These are phyloP conservation scores for Phycodurus eques DNA, from an alignment of 2,113 vertebrate species.

Conservation along the genomic window DNA sequence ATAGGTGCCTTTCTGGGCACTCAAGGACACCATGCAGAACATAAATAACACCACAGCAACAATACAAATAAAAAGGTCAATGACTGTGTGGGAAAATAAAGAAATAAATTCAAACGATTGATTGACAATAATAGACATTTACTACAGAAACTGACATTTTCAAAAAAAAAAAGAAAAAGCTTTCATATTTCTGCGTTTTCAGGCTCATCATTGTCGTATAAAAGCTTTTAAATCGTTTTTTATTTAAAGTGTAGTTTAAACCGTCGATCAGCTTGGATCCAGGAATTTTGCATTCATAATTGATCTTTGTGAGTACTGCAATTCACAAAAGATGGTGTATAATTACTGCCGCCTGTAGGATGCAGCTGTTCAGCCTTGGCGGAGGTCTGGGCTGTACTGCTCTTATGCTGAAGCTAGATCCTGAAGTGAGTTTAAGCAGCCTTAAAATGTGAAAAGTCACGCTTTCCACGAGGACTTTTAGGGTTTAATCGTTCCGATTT, in stretches of 20 bases:
- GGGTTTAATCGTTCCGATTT: conserved; percentile 44
- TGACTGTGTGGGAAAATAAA: too few species aligned
- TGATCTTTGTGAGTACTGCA: neutral
- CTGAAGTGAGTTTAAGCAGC: conserved; percentile 12
- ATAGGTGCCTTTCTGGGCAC: too few species aligned
- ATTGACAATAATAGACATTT: too few species aligned
- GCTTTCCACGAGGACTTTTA: conserved; percentile 33
- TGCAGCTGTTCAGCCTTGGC: neutral
- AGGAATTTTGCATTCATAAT: neutral
- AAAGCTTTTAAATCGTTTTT: too few species aligned
- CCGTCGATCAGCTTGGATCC: neutral
- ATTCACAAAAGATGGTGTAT: neutral
- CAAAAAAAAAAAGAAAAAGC: too few species aligned
- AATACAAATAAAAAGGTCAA: too few species aligned
- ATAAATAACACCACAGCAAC: too few species aligned
- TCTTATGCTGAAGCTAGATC: conserved; percentile 4
- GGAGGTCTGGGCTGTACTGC: neutral
- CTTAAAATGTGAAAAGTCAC: conserved; percentile 52
- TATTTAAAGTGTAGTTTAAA: neutral
- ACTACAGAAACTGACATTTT: too few species aligned
- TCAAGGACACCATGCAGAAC: too few species aligned
- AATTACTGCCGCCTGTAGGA: neutral
- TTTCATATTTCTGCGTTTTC: too few species aligned
- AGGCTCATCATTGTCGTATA: neutral
- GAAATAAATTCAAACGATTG: too few species aligned